Evolutionary conservation across 2,797 vertebrate genomes (phyloP).

Genomic region (Pogoniulus pusillus): DNA sequence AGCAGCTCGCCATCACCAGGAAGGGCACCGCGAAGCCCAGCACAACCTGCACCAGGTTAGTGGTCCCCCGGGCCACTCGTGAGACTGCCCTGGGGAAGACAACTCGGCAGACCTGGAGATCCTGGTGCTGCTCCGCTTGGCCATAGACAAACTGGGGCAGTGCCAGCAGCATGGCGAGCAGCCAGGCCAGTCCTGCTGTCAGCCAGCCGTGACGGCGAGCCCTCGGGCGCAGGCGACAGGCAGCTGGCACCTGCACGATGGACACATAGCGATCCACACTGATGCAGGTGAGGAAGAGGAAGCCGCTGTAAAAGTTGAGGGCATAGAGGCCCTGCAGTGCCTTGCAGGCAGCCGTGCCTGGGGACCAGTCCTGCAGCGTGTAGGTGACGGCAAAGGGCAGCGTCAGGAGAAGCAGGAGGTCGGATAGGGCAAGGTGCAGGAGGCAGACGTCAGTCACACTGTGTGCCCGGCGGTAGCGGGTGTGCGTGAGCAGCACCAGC

Average conservation of each 20-base stretch:
- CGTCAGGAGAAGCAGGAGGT: slow-evolving; percentile 86
- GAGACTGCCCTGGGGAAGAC: slow-evolving; percentile 57
- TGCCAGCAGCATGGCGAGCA: slow-evolving; percentile 81
- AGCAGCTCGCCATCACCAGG: slow-evolving; percentile 84
- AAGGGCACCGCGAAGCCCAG: slow-evolving; percentile 84
- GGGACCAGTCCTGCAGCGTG: slow-evolving; percentile 76
- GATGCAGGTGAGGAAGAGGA: slow-evolving; percentile 90
- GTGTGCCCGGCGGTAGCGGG: slow-evolving; percentile 74
- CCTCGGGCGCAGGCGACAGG: slow-evolving; percentile 65
- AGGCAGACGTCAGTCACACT: slow-evolving; percentile 87
- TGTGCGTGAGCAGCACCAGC: slow-evolving; percentile 87
- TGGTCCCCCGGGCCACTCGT: slow-evolving; percentile 68
- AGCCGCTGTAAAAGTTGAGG: slow-evolving; percentile 88
- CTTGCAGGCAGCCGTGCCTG: slow-evolving; percentile 76
- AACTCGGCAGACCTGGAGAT: slow-evolving; percentile 73
- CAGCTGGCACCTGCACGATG: slow-evolving; percentile 77
- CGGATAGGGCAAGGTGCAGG: slow-evolving; percentile 87
- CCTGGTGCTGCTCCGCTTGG: neutral
- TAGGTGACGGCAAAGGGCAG: slow-evolving; percentile 78
- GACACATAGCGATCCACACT: slow-evolving; percentile 90
- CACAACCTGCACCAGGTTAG: slow-evolving; percentile 76
- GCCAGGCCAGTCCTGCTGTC: slow-evolving; percentile 73
- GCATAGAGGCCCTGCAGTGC: slow-evolving; percentile 78
- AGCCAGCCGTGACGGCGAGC: slow-evolving; percentile 68
- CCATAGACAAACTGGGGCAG: slow-evolving; percentile 84